phyloP scores from a whole-genome alignment of 2,888 invertebrate species.

The Lasioglossum morio region DNA sequence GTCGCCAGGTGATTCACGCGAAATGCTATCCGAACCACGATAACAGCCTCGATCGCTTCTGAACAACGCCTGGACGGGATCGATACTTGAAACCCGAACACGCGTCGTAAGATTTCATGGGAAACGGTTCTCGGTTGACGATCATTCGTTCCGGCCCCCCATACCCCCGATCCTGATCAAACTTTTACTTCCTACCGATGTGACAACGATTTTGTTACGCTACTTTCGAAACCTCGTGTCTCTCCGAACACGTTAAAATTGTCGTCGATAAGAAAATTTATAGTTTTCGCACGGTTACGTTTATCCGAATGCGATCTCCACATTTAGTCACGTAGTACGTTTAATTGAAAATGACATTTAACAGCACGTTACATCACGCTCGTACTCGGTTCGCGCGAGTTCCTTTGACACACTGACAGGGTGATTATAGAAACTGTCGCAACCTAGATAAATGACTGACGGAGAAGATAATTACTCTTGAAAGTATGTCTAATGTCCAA shows the following conservation, averaged over 20 bases:
- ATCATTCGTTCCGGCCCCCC: no score
- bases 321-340: neutral
- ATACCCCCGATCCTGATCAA: no score
- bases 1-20: constrained; percentile 73
- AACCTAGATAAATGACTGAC: neutral
- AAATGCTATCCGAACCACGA: constrained; percentile 68
- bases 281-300: no score
- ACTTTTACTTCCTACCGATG: neutral
- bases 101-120: constrained; percentile 47
- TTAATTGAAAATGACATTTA: neutral
- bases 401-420: neutral
- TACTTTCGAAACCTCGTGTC: neutral
- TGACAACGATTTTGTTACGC: neutral
- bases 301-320: neutral
- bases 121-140: neutral
- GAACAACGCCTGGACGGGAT: constrained; percentile 53
- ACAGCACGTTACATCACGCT: neutral
- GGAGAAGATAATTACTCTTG: neutral
- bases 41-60: constrained; percentile 63
- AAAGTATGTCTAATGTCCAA: neutral
- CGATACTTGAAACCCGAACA: constrained; percentile 56
- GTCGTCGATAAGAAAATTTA: no score
- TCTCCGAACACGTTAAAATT: no score
- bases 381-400: neutral
- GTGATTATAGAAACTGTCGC: neutral